Evolutionary conservation across 2,113 vertebrate genomes (phyloP), one percentile per base, ranked within the genome.

Genomic region (Rhinoderma darwinii): DNA sequence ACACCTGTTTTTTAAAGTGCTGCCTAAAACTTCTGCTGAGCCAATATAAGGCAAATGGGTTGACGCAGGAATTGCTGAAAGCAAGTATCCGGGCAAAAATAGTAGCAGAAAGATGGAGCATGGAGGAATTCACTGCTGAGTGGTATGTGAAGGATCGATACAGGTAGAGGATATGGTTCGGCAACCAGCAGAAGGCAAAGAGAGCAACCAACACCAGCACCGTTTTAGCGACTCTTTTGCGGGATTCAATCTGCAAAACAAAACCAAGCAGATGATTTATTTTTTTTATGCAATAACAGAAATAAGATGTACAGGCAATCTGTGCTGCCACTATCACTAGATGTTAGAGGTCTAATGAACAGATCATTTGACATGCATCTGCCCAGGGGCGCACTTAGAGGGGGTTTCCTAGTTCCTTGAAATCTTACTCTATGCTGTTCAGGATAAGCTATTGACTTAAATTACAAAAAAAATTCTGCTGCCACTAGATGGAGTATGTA

Each of bases 31-130:
- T 94, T 91, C 94, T 95, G 78, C 95, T 96, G 78, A 96, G 91
- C 94, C 95, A 96, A 22, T 95, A 96, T 74, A 96, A 93, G 80
- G 95, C 95, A 54, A 95, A 95, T 73, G 95, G 95, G 75, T 96
- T 96, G 84, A 95, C 87, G 0, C 95, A 95, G 77, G 95, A 96
- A 90, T 95, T 95, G 91, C 94, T 95, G 89, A 96, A 96, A 90
- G 94, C 94, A 91, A 96, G 89, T 30, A 92, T 86, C 0, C 93
- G 93, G 75, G 95, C 93, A 18, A 95, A 93, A 82, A 95, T 90
- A 17, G 93, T 95, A 27, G 94, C 88, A 25, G 93, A 41, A 11
- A 95, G 91, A 70, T 95, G 94, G 43, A 94, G 83, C n/a, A 91
- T 66, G 72, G 95, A 95, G 51, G 93, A 90, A 15, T 95, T 91